Evolutionary conservation across 2,113 vertebrate species (phyloP).

Genomic region (Protomyctophum bolini): DNA sequence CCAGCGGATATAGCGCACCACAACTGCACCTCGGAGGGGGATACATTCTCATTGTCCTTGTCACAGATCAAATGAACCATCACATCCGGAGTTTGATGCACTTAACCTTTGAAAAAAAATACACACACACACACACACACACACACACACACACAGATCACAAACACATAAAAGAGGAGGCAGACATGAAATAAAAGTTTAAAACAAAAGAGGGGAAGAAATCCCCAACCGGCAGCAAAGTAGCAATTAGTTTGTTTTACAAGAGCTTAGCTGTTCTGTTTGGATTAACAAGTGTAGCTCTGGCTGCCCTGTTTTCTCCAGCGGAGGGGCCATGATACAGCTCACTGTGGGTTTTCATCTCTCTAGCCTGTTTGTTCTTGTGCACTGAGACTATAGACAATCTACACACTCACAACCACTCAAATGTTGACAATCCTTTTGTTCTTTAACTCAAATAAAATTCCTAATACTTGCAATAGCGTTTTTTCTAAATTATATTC

Average conservation of each 20-base stretch:
- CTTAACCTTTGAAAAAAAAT: slow-evolving; percentile 40
- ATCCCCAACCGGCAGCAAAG: slow-evolving; percentile 13
- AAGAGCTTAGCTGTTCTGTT: slow-evolving; percentile 46
- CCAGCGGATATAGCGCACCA: slow-evolving; percentile 3
- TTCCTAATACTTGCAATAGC: no score
- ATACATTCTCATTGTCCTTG: slow-evolving; percentile 21
- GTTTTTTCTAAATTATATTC: no score
- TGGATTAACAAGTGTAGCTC: slow-evolving; percentile 40
- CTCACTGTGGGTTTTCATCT: slow-evolving; percentile 62
- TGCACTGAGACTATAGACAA: not conserved
- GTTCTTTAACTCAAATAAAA: no score
- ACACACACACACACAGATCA: not conserved
- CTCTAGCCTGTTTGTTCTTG: slow-evolving; percentile 21
- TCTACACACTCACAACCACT: no score
- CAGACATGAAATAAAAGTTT: not conserved
- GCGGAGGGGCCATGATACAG: slow-evolving; percentile 53
- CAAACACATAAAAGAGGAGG: slow-evolving; percentile 11
- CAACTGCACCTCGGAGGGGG: slow-evolving; percentile 23
- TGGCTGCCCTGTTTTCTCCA: slow-evolving; percentile 51
- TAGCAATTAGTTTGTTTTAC: slow-evolving; percentile 46
- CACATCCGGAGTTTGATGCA: slow-evolving; percentile 12
- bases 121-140: not conserved
- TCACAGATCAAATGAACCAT: slow-evolving; percentile 49
- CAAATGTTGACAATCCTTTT: no score
- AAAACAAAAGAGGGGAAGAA: not conserved